Base-by-base conservation (phyloP, 2,888 invertebrate genomes). In the Lasioglossum figueresi region DNA sequence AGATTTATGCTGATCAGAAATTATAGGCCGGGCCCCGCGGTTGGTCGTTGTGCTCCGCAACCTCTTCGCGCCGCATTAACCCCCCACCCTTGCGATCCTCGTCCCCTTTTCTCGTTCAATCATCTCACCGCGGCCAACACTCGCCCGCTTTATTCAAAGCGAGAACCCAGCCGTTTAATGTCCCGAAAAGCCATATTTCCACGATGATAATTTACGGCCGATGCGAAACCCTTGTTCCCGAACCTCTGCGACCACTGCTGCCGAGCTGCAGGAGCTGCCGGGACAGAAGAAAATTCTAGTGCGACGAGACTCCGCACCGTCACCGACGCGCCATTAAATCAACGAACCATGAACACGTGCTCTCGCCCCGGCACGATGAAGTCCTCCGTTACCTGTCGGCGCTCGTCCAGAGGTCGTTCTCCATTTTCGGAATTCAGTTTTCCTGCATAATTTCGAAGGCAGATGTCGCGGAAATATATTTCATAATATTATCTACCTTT, bases 111-210 rank as follows among this genome's bases (percentile, higher is more conserved):
- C 76, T 48, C 80, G 63, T 74, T 63, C 78, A 52, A 63, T 78
- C 63, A 73, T 66, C 48, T 66, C 81, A 34, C 16, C n/a, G 77
- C 70, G 76, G 40, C 75, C 84, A 63, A 80, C 83, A 73, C 73
- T 82, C 78, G 84, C 52, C 81, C 84, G 85, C 85, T 89, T 90
- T 91, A 88, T 89, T 88, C 88, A 81, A 83, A 90, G 82, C 80
- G 80, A 76, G 79, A 80, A 71, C 68, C 83, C 77, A 74, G 79
- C 83, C 89, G 92, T 83, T 92, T 92, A 93, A 93, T 93, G 93
- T 93, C 86, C 91, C 91, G 91, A 90, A 90, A 93, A 89, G 84
- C 83, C 85, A 87, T 93, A 92, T 92, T 91, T 92, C 91, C 91
- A 86, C 88, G 91, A 91, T 93, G 92, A 91, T 92, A 92, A 92